phyloP scores from a whole-genome alignment of 1,140 invertebrate genomes.

The Bombus sylvicola region DNA sequence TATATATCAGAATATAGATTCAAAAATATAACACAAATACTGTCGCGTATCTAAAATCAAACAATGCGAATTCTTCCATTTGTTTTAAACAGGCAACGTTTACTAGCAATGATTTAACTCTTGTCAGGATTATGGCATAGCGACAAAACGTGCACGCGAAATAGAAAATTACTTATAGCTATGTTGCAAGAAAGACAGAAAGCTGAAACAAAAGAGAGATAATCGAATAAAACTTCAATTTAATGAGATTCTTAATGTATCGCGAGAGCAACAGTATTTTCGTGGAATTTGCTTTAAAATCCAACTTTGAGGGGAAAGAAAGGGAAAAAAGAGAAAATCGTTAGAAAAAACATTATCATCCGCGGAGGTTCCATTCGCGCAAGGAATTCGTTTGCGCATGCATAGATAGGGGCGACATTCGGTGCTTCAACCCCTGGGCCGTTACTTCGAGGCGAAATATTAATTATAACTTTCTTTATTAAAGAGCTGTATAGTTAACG shows the following conservation, averaged over 20 bases:
- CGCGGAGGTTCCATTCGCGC: not conserved
- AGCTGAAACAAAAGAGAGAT: not conserved
- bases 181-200: too few relatives aligned
- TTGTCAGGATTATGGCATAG: too few relatives aligned
- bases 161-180: too few relatives aligned
- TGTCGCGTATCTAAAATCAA: too few relatives aligned
- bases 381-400: constrained; percentile 27
- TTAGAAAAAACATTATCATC: not conserved
- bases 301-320: too few relatives aligned
- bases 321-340: not conserved
- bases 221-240: not conserved
- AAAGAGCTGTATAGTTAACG: constrained; percentile 25
- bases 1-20: too few relatives aligned
- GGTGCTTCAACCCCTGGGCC: not conserved
- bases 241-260: not conserved
- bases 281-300: not conserved
- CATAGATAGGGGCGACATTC: not conserved
- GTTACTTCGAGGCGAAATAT: constrained; percentile 36
- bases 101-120: too few relatives aligned
- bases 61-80: too few relatives aligned
- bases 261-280: not conserved
- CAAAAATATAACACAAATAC: too few relatives aligned
- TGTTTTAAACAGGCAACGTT: too few relatives aligned
- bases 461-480: constrained; percentile 56
- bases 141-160: too few relatives aligned